phyloP scores from a whole-genome alignment of 2,888 invertebrate genomes.

The Macropis europaea region DNA sequence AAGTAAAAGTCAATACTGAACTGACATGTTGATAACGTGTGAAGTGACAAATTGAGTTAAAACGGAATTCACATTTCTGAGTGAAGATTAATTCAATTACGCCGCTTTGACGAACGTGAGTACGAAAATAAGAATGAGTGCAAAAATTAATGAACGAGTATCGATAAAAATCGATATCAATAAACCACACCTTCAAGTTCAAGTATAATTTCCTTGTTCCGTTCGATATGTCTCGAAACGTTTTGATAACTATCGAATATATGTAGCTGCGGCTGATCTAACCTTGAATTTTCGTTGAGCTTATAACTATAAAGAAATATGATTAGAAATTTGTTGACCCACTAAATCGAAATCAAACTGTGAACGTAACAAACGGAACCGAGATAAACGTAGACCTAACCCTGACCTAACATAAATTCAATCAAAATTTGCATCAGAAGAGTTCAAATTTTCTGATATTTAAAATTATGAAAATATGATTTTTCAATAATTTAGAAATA shows the following conservation, averaged over 20 bases:
- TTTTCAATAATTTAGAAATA: too few species aligned
- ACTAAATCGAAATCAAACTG: too few species aligned
- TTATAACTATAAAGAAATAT: too few species aligned
- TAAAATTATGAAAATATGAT: too few species aligned
- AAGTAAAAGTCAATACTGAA: constrained; percentile 14
- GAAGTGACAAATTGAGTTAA: not conserved
- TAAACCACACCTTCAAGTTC: constrained; percentile 18
- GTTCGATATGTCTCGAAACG: not conserved
- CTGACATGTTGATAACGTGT: constrained; percentile 1
- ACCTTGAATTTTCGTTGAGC: constrained; percentile 6
- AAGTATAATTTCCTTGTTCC: constrained; percentile 25
- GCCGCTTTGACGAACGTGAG: constrained; percentile 27
- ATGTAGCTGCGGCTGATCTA: not conserved
- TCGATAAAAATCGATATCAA: not conserved
- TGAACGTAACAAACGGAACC: too few species aligned
- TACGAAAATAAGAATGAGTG: constrained; percentile 1
- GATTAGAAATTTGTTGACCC: too few species aligned
- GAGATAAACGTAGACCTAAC: too few species aligned
- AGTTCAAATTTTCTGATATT: too few species aligned
- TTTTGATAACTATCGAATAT: not conserved
- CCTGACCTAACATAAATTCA: too few species aligned
- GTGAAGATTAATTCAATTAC: not conserved
- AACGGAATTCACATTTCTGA: constrained; percentile 9
- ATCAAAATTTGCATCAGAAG: too few species aligned
- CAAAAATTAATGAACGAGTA: not conserved